Evolutionary conservation across 2,113 vertebrate species (phyloP).

Genomic region (Callaeas wilsoni): DNA sequence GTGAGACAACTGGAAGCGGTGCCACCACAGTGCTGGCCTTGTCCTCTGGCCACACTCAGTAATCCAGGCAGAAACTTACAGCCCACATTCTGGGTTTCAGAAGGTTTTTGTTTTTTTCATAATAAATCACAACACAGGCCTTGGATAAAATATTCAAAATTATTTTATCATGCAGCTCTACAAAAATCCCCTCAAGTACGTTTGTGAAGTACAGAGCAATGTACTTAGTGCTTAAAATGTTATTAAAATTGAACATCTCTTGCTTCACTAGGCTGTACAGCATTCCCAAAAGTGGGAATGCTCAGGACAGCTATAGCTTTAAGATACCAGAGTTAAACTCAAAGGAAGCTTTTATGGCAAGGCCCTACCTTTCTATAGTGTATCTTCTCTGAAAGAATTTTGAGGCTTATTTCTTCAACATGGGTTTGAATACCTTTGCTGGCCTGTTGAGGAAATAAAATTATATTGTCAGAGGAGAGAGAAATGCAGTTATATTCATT

Average conservation of each 20-base stretch:
- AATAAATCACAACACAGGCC: neutral
- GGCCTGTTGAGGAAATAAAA: neutral
- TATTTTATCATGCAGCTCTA: neutral
- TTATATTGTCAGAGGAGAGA: neutral
- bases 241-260: neutral
- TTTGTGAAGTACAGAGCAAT: neutral
- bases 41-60: neutral
- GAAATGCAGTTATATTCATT: neutral
- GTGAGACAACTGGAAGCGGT: neutral
- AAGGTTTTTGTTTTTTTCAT: neutral
- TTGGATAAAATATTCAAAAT: neutral
- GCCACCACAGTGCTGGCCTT: neutral
- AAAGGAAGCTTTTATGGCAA: neutral
- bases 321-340: neutral
- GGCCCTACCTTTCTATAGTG: neutral
- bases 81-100: neutral
- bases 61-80: neutral
- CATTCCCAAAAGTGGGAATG: neutral
- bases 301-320: neutral
- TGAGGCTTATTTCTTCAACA: fast-evolving
- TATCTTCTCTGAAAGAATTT: neutral
- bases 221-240: neutral
- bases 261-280: neutral
- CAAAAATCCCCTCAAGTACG: neutral
- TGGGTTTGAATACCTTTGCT: neutral